A percentile compares a stretch with the other conserved stretches of the same genome.
These are phyloP conservation scores for Aporophyla lueneburgensis DNA, from an alignment of 2,888 invertebrate species.

Conservation along the genomic window DNA sequence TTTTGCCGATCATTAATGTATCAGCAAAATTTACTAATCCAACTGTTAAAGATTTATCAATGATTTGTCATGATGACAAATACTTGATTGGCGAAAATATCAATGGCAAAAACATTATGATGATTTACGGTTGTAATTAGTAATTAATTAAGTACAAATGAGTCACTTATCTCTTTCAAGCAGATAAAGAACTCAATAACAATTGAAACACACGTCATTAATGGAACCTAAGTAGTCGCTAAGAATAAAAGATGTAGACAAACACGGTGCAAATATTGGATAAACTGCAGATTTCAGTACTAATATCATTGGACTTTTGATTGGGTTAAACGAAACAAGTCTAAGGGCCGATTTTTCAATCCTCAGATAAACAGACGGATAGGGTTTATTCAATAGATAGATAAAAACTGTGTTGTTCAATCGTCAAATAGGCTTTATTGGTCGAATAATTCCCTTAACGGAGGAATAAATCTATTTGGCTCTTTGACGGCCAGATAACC, in stretches of 20 bases:
- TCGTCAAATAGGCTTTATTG: too few relatives aligned
- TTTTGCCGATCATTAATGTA: background rate
- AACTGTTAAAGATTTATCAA: background rate
- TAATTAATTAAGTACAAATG: slow-evolving; percentile 2
- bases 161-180: background rate
- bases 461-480: too few relatives aligned
- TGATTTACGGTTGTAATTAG: slow-evolving; percentile 4
- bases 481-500: too few relatives aligned
- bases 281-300: background rate
- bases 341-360: too few relatives aligned
- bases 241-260: background rate
- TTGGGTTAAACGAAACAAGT: background rate
- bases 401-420: too few relatives aligned
- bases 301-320: background rate
- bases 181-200: slow-evolving; percentile 10
- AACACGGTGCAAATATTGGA: background rate
- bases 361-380: too few relatives aligned
- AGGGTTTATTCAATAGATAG: too few relatives aligned
- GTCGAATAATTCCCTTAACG: too few relatives aligned
- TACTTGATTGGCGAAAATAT: background rate
- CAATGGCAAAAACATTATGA: slow-evolving; percentile 9
- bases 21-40: background rate
- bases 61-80: slow-evolving; percentile 4
- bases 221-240: background rate
- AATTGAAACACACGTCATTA: background rate